A percentile compares a stretch with the other conserved stretches of the same genome.
These are phyloP conservation scores for Dasyprocta punctata DNA, from an alignment of 2,113 vertebrate genomes.

Conservation along the genomic window DNA sequence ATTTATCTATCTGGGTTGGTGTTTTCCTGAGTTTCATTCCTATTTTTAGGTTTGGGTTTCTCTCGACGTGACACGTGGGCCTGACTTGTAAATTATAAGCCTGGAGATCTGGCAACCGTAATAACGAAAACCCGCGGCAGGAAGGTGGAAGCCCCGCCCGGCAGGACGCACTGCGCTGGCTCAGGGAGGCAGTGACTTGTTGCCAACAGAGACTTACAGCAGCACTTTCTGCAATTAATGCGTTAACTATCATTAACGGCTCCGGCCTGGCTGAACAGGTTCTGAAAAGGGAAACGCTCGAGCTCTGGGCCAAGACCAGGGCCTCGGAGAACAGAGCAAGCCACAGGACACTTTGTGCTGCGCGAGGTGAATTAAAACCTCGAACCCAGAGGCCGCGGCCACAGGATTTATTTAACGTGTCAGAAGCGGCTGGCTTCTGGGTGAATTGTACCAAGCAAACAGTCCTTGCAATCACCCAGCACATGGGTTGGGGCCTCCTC, in stretches of 20 bases:
- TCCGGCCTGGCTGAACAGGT: slow-evolving; percentile 72
- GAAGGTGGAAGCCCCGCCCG: slow-evolving; percentile 40
- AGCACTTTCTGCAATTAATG: slow-evolving; percentile 74
- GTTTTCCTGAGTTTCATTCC: slow-evolving; percentile 57
- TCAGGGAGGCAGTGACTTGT: slow-evolving; percentile 23
- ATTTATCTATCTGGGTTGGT: slow-evolving; percentile 49
- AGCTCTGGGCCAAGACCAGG: background rate
- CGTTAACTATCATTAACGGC: slow-evolving; percentile 72
- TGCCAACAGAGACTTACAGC: slow-evolving; percentile 80
- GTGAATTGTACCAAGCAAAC: background rate
- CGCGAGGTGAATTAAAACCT: slow-evolving; percentile 14
- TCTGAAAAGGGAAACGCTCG: slow-evolving; percentile 49
- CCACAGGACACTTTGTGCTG: background rate
- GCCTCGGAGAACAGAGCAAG: background rate
- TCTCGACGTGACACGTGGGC: slow-evolving; percentile 12
- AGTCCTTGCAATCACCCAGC: background rate
- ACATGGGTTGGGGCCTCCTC: background rate
- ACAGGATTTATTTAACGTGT: background rate
- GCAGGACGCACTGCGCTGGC: slow-evolving; percentile 61
- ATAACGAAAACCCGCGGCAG: slow-evolving; percentile 34
- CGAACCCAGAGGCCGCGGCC: background rate
- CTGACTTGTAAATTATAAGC: slow-evolving; percentile 62
- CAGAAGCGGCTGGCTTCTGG: background rate
- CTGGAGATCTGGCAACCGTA: slow-evolving; percentile 46
- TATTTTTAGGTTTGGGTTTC: slow-evolving; percentile 60